These are phyloP conservation scores for Drosophila arizonae DNA, from an alignment of 1,140 invertebrate genomes.

Conservation along the genomic window DNA sequence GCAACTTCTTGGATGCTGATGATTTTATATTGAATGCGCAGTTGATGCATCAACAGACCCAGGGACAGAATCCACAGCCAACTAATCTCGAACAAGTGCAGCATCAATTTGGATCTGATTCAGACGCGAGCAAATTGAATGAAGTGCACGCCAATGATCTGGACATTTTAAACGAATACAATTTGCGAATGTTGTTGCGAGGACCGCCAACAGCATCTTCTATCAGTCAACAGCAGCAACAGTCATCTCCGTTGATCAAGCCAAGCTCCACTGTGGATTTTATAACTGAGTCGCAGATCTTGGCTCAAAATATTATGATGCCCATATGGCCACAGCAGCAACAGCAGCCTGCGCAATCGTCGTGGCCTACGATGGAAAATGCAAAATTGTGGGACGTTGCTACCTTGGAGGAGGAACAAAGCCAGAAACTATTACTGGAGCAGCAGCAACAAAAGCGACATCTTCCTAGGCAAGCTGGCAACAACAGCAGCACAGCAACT, in stretches of 20 bases:
- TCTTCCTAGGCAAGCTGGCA: slow-evolving; percentile 59
- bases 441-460: slow-evolving; percentile 63
- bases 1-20: slow-evolving; percentile 73
- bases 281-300: slow-evolving; percentile 50
- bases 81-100: slow-evolving; percentile 7
- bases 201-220: slow-evolving; percentile 24
- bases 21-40: slow-evolving; percentile 72
- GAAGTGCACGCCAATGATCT: slow-evolving; percentile 47
- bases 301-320: slow-evolving; percentile 82
- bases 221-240: slow-evolving; percentile 24
- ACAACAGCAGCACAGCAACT: slow-evolving; percentile 72
- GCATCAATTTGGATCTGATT: slow-evolving; percentile 58
- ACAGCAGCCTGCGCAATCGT: not conserved
- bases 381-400: slow-evolving; percentile 63
- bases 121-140: slow-evolving; percentile 34
- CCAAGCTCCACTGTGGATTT: slow-evolving; percentile 43
- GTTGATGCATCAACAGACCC: slow-evolving; percentile 82
- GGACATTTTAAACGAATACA: slow-evolving; percentile 71
- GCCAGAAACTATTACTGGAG: slow-evolving; percentile 83
- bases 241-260: slow-evolving; percentile 9
- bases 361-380: slow-evolving; percentile 44
- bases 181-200: slow-evolving; percentile 71
- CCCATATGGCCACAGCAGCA: slow-evolving; percentile 72
- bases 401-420: slow-evolving; percentile 69
- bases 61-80: slow-evolving; percentile 66